Conservation (phyloP, 2,113 vertebrate genomes). For the Gymnocephalus cernua region DNA sequence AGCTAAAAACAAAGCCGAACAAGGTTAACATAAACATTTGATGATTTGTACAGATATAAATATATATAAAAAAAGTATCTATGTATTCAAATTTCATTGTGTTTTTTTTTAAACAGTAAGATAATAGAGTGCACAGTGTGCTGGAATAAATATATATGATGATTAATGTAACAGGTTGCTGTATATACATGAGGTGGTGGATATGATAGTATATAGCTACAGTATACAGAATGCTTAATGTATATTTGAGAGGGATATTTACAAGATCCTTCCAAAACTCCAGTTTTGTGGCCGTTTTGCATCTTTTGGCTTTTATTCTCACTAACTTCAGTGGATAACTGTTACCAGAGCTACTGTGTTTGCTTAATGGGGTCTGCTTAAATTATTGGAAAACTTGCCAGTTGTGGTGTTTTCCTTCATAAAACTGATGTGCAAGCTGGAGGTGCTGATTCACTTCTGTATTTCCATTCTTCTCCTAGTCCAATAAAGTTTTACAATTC, state of each 20-base stretch:
- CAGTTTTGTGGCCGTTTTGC: conserved; percentile 13
- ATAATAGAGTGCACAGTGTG: not conserved
- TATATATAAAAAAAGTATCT: not conserved
- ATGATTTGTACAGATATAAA: not conserved
- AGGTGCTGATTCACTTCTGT: conserved; percentile 52
- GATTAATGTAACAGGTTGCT: not conserved
- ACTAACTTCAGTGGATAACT: conserved; percentile 17
- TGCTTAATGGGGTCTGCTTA: conserved; percentile 26
- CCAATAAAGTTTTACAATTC: conserved; percentile 43
- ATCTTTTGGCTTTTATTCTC: conserved; percentile 2
- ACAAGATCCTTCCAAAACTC: not conserved
- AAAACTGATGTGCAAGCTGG: conserved; percentile 43
- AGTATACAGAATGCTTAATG: not conserved
- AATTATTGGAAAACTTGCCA: conserved; percentile 53
- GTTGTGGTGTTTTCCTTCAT: conserved; percentile 59
- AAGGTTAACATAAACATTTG: not conserved
- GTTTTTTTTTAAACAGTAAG: no score
- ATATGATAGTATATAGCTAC: not conserved
- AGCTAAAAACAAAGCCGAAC: not conserved
- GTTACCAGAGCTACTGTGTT: conserved; percentile 48
- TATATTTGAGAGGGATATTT: not conserved
- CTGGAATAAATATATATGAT: not conserved
- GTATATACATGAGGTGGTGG: not conserved
- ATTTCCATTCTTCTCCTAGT: conserved; percentile 63
- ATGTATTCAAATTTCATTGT: no score